Base-by-base conservation (phyloP, 2,797 vertebrate species). In the Sciurus vulgaris region DNA sequence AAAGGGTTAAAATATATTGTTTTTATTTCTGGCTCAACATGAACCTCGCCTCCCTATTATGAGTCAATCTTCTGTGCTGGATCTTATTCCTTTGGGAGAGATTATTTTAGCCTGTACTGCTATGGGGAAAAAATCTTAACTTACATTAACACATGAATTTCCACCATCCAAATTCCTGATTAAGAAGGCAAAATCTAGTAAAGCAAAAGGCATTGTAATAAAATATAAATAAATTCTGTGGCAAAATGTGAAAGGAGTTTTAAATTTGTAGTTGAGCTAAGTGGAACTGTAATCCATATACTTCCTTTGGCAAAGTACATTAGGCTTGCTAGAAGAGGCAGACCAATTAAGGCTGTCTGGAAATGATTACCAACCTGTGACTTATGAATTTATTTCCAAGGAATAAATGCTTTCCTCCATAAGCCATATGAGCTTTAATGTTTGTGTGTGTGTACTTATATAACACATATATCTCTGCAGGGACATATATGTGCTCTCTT, bases 181-280 rank as follows among this genome's bases (percentile, higher is more conserved):
- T 94, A 93, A 82, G 82, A 93, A 95, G 78, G 8, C 26, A 92
- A 96, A 95, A 54, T 74, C 24, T 47, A 88, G 44, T 35, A 82
- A 76, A 84, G 17, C 22, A 96, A 67, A 90, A 91, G 30, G 22
- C 14, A 94, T 78, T 77, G 33, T n/a, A 92, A 61, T 69, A 93
- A 93, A 86, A 49, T 3, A 33, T 33, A 92, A 83, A 89, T 8
- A 93, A 76, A 65, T 89, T 89, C 28, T 93, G 7, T 17, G 78
- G 28, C 20, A 92, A 95, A 18, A 87, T 26, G 20, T 77, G 38
- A 92, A 95, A 54, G 33, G 1, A 76, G 44, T 78, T 90, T 90
- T 49, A 91, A 41, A 30, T 51, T 89, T 94, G 28, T 77, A 69
- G 33, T 79, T 87, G 72, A 95, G 38, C 86, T 87, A 76, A 93